Evolutionary conservation across 1,140 invertebrate species (phyloP).

Genomic region (Paraescarpia echinospica): DNA sequence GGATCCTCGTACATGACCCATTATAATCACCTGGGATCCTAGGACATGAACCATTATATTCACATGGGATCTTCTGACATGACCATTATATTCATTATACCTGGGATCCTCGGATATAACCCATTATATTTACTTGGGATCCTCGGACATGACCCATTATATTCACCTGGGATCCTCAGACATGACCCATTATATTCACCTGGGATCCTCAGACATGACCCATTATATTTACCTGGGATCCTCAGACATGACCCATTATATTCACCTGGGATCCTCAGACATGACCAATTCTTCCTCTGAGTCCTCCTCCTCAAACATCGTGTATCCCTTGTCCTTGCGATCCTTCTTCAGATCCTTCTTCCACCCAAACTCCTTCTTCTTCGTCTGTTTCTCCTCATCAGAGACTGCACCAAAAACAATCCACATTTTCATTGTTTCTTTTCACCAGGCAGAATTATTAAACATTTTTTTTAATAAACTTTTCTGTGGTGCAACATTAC

Average conservation of each 20-base stretch:
- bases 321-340: conserved; percentile 81
- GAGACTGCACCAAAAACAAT: conserved; percentile 66
- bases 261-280: conserved; percentile 68
- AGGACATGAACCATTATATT: not conserved
- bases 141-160: not conserved
- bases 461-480: not conserved
- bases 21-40: not conserved
- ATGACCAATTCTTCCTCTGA: conserved; percentile 75
- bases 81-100: not conserved
- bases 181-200: not conserved
- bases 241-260: conserved; percentile 10
- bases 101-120: conserved; percentile 56
- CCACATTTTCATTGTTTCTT: conserved; percentile 62
- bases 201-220: conserved; percentile 56
- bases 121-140: not conserved
- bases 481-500: not conserved
- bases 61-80: not conserved
- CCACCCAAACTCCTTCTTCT: conserved; percentile 71
- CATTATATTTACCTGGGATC: conserved; percentile 70
- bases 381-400: conserved; percentile 73
- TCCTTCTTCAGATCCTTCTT: conserved; percentile 66
- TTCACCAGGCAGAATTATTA: not conserved
- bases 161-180: not conserved
- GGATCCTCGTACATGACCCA: not conserved
- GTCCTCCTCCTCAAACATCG: conserved; percentile 87